phyloP scores from a whole-genome alignment of 2,797 vertebrate genomes.

The Pelochelys cantorii region DNA sequence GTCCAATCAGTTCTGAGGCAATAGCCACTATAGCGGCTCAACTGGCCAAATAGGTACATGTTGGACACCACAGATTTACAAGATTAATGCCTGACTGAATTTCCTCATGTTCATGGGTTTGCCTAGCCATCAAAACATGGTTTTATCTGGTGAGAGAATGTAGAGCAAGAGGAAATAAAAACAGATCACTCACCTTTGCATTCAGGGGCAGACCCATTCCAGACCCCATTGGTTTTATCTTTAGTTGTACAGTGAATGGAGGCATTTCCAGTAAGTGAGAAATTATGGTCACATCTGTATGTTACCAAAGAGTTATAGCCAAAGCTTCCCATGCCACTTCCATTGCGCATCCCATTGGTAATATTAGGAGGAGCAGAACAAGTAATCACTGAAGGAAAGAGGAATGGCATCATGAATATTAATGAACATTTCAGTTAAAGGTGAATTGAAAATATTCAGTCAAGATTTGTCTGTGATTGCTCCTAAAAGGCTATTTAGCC shows the following conservation, averaged over 20 bases:
- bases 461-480: not conserved
- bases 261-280: not conserved
- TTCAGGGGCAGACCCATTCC: not conserved
- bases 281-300: not conserved
- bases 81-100: not conserved
- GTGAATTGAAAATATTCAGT: not conserved
- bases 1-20: too few relatives aligned
- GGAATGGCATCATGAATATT: not conserved
- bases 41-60: too few relatives aligned
- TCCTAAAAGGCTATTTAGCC: not conserved
- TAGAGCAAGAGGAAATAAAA: not conserved
- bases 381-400: not conserved
- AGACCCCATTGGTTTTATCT: not conserved
- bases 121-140: not conserved
- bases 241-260: not conserved
- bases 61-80: too few relatives aligned
- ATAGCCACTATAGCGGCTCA: too few relatives aligned
- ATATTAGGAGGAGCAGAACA: not conserved
- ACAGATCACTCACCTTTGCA: not conserved
- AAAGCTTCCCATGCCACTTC: not conserved
- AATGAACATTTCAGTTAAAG: not conserved
- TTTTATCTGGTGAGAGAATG: not conserved
- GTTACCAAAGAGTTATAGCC: not conserved
- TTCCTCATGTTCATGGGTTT: not conserved
- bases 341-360: not conserved